These are phyloP conservation scores for Helogale parvula DNA, from an alignment of 2,113 vertebrate genomes.

Conservation along the genomic window DNA sequence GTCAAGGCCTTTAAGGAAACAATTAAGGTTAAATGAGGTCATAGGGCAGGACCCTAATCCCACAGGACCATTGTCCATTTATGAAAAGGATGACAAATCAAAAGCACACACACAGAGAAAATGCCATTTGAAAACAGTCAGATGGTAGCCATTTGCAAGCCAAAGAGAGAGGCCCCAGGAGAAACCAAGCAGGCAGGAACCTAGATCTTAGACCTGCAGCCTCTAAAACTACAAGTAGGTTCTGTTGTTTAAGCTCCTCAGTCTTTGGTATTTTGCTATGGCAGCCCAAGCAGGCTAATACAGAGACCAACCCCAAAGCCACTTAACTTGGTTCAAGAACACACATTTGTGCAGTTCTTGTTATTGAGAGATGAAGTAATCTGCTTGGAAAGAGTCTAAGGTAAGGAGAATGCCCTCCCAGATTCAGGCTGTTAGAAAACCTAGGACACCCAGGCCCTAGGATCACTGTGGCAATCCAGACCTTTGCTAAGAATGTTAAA, in stretches of 20 bases:
- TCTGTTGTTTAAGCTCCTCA: background rate
- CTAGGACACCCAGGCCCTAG: background rate
- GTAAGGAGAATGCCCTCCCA: background rate
- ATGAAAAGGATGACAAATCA: background rate
- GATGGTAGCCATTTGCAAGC: background rate
- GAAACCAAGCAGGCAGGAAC: background rate
- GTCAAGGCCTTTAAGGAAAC: background rate
- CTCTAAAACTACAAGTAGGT: background rate
- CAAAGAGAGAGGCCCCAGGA: background rate
- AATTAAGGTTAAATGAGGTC: background rate
- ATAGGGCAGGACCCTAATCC: background rate
- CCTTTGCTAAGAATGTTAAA: background rate
- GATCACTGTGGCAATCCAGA: background rate
- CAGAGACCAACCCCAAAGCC: background rate
- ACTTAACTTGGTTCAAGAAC: background rate
- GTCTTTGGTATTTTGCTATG: background rate
- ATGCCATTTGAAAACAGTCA: background rate
- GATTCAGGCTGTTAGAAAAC: background rate
- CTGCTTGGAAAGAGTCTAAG: background rate
- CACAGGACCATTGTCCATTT: background rate
- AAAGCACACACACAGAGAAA: background rate
- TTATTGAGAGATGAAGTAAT: background rate
- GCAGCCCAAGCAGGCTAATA: background rate
- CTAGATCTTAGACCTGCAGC: background rate
- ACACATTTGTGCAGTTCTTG: background rate